Conservation (phyloP, 2,888 invertebrate genomes). For the Brenthis daphne region DNA sequence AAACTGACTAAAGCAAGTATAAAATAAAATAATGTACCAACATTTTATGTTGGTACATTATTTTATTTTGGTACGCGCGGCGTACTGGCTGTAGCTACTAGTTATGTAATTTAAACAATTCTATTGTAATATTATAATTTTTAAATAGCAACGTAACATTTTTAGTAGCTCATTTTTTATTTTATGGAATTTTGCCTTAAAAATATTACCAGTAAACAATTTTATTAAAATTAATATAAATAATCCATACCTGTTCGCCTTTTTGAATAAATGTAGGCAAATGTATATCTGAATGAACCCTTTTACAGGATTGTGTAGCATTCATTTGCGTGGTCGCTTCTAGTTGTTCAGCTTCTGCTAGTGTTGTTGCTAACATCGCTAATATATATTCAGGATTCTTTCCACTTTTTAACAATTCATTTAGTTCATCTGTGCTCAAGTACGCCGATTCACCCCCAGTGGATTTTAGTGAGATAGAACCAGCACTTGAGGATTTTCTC, state of each 20-base stretch:
- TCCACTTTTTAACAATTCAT: conserved; percentile 86
- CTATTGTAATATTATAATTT: too few relatives aligned
- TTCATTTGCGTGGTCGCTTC: conserved; percentile 74
- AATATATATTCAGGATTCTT: conserved; percentile 85
- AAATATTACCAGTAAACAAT: conserved; percentile 10
- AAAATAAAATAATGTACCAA: too few relatives aligned
- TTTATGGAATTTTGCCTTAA: neutral
- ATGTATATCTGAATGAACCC: conserved; percentile 86
- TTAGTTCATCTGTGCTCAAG: conserved; percentile 84
- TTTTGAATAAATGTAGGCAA: conserved; percentile 89
- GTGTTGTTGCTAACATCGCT: conserved; percentile 82
- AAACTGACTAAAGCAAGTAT: too few relatives aligned
- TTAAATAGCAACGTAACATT: neutral
- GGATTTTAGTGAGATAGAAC: conserved; percentile 76
- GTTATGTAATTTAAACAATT: too few relatives aligned
- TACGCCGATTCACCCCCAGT: conserved; percentile 76
- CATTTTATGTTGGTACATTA: too few relatives aligned
- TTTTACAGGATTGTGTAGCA: conserved; percentile 60
- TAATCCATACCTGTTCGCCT: conserved; percentile 83
- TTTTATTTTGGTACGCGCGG: too few relatives aligned
- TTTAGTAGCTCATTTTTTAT: neutral
- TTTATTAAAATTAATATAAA: neutral
- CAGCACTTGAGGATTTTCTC: conserved; percentile 73
- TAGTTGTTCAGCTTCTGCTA: conserved; percentile 73
- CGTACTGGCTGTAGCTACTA: too few relatives aligned